Percentiles rank a stretch among this genome's conserved stretches.
Evolutionary conservation across 2,113 vertebrate genomes (phyloP).

Genomic region (Neoarius graeffei): DNA sequence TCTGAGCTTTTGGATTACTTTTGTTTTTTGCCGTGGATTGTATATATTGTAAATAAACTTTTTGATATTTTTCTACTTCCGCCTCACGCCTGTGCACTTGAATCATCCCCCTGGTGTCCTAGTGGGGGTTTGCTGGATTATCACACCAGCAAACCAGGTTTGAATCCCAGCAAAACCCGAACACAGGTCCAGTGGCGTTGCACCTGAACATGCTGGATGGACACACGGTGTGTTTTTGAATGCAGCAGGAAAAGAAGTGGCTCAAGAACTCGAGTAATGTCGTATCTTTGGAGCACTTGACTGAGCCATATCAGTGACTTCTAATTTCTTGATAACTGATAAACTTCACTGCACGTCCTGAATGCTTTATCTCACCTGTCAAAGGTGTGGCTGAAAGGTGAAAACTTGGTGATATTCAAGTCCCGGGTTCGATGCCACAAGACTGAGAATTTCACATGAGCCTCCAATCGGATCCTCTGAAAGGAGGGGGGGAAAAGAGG

Average conservation of each 20-base stretch:
- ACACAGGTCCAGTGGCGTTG: constrained; percentile 88
- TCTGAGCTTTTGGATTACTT: too few relatives aligned
- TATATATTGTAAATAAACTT: too few relatives aligned
- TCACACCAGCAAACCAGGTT: too few relatives aligned
- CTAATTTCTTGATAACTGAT: background rate
- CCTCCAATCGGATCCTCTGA: constrained; percentile 89
- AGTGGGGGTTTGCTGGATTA: too few relatives aligned
- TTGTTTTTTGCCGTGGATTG: too few relatives aligned
- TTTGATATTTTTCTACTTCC: too few relatives aligned
- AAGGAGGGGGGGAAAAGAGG: constrained; percentile 19
- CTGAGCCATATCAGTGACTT: constrained; percentile 83
- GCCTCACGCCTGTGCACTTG: too few relatives aligned
- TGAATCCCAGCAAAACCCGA: too few relatives aligned
- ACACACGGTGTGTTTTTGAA: constrained; percentile 96
- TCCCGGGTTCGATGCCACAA: constrained; percentile 97
- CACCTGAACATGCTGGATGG: constrained; percentile 92
- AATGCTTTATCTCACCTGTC: constrained; percentile 82
- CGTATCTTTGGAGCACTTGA: constrained; percentile 96
- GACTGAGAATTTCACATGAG: constrained; percentile 94
- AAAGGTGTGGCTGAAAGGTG: constrained; percentile 94
- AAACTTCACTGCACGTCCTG: background rate
- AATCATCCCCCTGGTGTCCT: too few relatives aligned
- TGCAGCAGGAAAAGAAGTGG: constrained; percentile 91
- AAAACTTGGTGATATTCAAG: constrained; percentile 93
- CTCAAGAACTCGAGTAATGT: constrained; percentile 94